Conservation (phyloP, 2,888 invertebrate species). For the Podabrus alpinus region DNA sequence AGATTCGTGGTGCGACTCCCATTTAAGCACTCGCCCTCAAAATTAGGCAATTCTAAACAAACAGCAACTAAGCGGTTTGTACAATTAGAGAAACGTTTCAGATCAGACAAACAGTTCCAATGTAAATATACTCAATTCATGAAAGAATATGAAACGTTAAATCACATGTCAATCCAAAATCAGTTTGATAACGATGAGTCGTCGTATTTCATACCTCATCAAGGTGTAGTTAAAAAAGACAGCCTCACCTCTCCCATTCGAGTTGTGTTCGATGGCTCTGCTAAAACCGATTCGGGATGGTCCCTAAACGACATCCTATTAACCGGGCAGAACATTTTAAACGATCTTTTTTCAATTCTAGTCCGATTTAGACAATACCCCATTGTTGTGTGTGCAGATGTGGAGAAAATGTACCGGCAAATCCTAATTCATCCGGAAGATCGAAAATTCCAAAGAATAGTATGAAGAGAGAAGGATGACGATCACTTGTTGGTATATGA, state of each 20-base stretch:
- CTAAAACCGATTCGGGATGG: not conserved
- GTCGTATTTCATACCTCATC: not conserved
- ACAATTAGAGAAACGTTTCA: not conserved
- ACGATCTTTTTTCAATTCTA: not conserved
- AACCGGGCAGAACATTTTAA: not conserved
- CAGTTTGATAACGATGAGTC: not conserved
- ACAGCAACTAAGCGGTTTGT: not conserved
- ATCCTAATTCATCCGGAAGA: not conserved
- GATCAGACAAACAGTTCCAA: not conserved
- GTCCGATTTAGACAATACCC: not conserved
- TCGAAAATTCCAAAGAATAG: not conserved
- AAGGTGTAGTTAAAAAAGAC: not conserved
- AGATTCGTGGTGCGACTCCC: not conserved
- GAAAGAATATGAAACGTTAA: not conserved
- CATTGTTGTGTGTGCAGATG: not conserved
- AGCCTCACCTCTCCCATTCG: not conserved
- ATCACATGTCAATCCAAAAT: not conserved
- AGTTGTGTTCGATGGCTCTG: not conserved
- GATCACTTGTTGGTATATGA: not conserved
- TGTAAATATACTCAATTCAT: not conserved
- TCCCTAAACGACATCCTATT: not conserved
- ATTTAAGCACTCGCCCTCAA: not conserved
- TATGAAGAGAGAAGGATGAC: not conserved
- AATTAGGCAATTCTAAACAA: not conserved
- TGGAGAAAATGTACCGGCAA: no score